Evolutionary conservation across 2,113 vertebrate species (phyloP).

Genomic region (Ptilorrhoa leucosticta): DNA sequence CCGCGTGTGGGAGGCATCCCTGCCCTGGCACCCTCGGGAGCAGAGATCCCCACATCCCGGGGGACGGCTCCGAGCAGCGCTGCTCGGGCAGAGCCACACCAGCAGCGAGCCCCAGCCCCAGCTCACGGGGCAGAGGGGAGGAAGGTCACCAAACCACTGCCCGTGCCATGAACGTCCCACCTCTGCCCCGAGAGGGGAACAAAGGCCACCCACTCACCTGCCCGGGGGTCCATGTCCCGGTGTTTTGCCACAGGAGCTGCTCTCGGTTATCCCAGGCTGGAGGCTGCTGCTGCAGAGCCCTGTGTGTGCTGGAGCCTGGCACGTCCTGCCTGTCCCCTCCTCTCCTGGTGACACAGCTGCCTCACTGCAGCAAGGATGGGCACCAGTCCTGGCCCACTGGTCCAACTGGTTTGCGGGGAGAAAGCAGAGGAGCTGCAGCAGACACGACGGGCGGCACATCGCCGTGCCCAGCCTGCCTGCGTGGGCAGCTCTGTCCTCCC

Average conservation of each 20-base stretch:
- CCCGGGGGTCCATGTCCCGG: neutral
- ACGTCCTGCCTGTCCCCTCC: neutral
- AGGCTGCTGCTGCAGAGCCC: neutral
- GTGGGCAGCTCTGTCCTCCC: neutral
- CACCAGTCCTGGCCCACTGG: neutral
- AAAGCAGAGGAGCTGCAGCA: neutral
- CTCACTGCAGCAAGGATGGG: neutral
- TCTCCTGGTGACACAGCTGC: neutral
- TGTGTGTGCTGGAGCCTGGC: neutral
- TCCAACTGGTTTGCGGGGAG: neutral
- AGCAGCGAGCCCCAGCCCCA: neutral
- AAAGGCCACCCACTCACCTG: neutral
- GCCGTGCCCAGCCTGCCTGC: neutral
- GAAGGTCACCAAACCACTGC: neutral
- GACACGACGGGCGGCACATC: accelerated
- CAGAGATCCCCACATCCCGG: accelerated
- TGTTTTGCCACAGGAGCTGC: accelerated
- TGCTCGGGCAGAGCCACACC: neutral
- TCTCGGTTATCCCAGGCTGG: accelerated
- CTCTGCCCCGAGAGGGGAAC: accelerated
- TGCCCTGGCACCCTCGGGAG: neutral
- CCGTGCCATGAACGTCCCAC: accelerated
- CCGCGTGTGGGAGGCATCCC: accelerated
- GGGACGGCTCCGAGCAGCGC: neutral
- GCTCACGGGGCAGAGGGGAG: too few relatives aligned